These are phyloP conservation scores for Aplysia californica DNA, from an alignment of 1,140 invertebrate genomes.

Conservation along the genomic window DNA sequence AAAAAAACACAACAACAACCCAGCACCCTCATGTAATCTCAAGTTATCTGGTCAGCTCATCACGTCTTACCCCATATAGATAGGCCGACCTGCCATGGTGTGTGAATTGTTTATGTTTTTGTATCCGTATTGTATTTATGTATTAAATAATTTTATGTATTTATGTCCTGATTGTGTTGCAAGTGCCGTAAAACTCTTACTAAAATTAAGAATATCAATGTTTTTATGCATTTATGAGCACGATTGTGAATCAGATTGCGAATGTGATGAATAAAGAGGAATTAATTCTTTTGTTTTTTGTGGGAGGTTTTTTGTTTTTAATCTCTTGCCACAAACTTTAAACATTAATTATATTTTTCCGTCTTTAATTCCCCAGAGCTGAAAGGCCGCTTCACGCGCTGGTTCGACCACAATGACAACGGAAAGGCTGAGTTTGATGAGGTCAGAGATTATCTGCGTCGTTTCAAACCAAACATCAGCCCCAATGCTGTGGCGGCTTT, in stretches of 20 bases:
- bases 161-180: too few species aligned
- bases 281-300: neutral
- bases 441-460: neutral
- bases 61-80: too few species aligned
- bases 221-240: neutral
- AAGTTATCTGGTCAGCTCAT: too few species aligned
- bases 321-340: neutral
- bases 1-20: too few species aligned
- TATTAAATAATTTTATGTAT: neutral
- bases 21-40: too few species aligned
- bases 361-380: neutral
- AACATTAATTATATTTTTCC: neutral
- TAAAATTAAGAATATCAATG: too few species aligned
- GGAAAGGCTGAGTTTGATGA: neutral
- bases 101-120: too few species aligned
- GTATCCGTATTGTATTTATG: too few species aligned
- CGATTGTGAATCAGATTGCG: neutral
- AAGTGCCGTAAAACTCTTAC: too few species aligned
- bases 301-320: neutral
- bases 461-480: neutral
- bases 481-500: neutral
- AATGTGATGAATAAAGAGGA: neutral
- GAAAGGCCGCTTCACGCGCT: neutral
- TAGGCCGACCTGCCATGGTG: too few species aligned
- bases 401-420: conserved; percentile 15